Evolutionary conservation across 53 echinoderm and acorn worm species (phyloP), one percentile per base, ranked within the genome.

Genomic region (Crossaster papposus): DNA sequence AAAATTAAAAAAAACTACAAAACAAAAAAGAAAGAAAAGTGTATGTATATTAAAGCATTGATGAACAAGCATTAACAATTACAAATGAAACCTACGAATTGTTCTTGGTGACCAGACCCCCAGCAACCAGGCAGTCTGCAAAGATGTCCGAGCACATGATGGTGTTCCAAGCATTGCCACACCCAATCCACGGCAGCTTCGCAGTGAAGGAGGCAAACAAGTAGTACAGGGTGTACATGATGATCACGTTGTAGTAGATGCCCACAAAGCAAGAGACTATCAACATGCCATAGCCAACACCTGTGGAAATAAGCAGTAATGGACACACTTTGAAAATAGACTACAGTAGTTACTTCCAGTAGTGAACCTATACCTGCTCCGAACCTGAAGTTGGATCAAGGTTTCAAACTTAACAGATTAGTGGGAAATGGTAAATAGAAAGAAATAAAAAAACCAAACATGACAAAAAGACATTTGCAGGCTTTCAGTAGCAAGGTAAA

Each of bases 251-350:
- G 80, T 93, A 93, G 81, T 86, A 90, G 44, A 93, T 90, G 52
- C 90, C 93, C 63, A 93, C 93, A 23, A 72, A 90, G 31, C 77
- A 37, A 2, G 90, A 86, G 24, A 93, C 90, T 3, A 88, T 11
- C 87, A 93, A 37, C 93, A 93, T 93, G 70, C 93, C 93, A 68
- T 90, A 90, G 10, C 93, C 93, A 51, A 93, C 90, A 30, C 93
- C 93, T 93, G 65, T 3, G 36, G 65, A 65, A 64, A 65, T 22
- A 68, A 68, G 2, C 28, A 26, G 28, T 22, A 71, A 26, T n/a
- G 32, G 20, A 68, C 28, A 4, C 11, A 7, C 28, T 2, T 8
- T 14, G 22, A 58, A 14, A 14, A 8, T 58, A 58, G 14, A 8
- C 7, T 11, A 52, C 53, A 52, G 13, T 13, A 52, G 13, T 13